Conservation (phyloP, 2,888 invertebrate species). For the Heliconius charithonia region DNA sequence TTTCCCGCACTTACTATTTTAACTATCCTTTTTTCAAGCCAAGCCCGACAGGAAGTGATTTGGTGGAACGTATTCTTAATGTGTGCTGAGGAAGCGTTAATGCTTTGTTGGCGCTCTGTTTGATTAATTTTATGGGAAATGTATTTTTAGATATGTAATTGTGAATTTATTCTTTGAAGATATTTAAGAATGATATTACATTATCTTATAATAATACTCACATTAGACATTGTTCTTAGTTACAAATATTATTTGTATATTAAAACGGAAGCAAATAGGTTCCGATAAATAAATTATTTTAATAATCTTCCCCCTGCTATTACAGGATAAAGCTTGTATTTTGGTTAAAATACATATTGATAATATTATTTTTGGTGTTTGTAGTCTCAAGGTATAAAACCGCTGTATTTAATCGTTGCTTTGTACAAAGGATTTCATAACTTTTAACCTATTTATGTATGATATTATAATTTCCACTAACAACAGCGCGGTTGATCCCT, state of each 20-base stretch:
- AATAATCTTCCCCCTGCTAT: too few species aligned
- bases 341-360: too few species aligned
- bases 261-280: too few species aligned
- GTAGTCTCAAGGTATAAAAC: background rate
- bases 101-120: conserved; percentile 77
- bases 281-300: too few species aligned
- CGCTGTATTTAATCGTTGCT: background rate
- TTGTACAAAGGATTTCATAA: background rate
- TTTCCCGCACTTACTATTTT: conserved; percentile 79
- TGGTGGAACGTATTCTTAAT: conserved; percentile 81
- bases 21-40: conserved; percentile 65
- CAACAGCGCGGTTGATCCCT: background rate
- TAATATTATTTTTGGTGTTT: background rate
- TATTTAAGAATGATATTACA: too few species aligned
- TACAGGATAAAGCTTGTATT: too few species aligned
- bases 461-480: conserved; percentile 6
- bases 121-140: conserved; percentile 65
- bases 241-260: too few species aligned
- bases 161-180: too few species aligned
- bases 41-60: conserved; percentile 76
- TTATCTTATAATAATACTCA: too few species aligned
- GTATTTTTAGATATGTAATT: background rate
- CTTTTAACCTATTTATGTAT: background rate
- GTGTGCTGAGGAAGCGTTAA: conserved; percentile 79
- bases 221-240: too few species aligned